A percentile compares a stretch with the other conserved stretches of the same genome.
Evolutionary conservation across 1,140 invertebrate genomes (phyloP).

Genomic region (Fopius arisanus): DNA sequence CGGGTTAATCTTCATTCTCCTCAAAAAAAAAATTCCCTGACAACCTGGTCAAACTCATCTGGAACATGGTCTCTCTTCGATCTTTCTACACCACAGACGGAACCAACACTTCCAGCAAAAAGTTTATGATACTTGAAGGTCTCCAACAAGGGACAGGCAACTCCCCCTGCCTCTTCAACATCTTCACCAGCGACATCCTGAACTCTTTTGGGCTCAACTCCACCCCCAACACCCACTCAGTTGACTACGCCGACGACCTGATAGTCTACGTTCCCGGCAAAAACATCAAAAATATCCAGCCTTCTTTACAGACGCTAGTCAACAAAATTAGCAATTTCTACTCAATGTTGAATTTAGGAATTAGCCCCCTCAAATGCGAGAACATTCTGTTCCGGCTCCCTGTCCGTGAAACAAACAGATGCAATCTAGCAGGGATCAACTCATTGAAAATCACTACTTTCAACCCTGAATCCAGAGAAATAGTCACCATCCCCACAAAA

Average conservation of each 20-base stretch:
- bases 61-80: neutral
- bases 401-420: too few species aligned
- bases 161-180: constrained; percentile 31
- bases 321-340: constrained; percentile 21
- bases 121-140: constrained; percentile 20
- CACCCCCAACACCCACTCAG: neutral
- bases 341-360: constrained; percentile 21
- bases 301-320: constrained; percentile 11
- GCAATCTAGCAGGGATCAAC: too few species aligned
- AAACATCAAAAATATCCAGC: neutral
- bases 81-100: neutral
- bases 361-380: constrained; percentile 29
- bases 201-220: neutral
- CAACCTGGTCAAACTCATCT: neutral
- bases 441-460: neutral
- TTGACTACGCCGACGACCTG: too few species aligned
- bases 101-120: neutral
- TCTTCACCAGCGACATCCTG: constrained; percentile 28
- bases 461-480: neutral
- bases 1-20: constrained; percentile 37
- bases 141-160: constrained; percentile 33
- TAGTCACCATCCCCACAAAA: constrained; percentile 8
- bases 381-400: constrained; percentile 28
- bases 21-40: constrained; percentile 13
- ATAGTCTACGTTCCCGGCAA: too few species aligned